phyloP scores from a whole-genome alignment of 2,888 invertebrate genomes.

The Trachelus tabidus region DNA sequence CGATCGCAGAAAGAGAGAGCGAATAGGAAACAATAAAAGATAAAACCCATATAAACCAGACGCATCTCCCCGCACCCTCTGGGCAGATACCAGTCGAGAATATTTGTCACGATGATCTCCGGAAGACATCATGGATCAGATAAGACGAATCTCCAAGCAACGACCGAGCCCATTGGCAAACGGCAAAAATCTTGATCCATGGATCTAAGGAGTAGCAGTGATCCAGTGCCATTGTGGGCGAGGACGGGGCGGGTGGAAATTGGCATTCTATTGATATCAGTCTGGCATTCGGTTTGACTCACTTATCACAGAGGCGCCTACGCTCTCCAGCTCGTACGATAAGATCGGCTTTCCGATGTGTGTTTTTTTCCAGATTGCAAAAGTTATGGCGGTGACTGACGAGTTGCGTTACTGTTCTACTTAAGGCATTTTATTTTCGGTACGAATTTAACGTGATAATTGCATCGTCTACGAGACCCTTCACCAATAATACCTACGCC shows the following conservation, averaged over 20 bases:
- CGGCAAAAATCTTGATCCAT: too few relatives aligned
- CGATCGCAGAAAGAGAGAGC: too few relatives aligned
- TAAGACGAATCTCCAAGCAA: background rate
- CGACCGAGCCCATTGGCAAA: background rate
- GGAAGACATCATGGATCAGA: background rate
- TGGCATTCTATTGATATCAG: conserved; percentile 23
- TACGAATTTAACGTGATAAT: conserved; percentile 30
- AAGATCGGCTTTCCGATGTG: conserved; percentile 22
- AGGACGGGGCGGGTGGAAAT: background rate
- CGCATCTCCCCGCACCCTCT: too few relatives aligned
- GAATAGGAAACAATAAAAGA: too few relatives aligned
- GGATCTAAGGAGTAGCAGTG: too few relatives aligned
- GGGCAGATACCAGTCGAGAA: too few relatives aligned
- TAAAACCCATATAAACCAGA: too few relatives aligned
- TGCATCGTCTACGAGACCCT: background rate
- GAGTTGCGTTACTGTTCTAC: conserved; percentile 12
- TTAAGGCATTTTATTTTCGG: conserved; percentile 38
- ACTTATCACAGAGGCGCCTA: conserved; percentile 25
- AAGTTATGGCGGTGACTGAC: background rate
- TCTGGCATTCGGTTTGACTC: conserved; percentile 26
- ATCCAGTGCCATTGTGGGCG: background rate
- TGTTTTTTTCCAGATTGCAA: background rate
- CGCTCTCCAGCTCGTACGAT: conserved; percentile 19
- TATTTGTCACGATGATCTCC: background rate
- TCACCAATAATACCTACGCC: too few relatives aligned